A percentile compares a stretch with the other conserved stretches of the same genome.
Conservation (phyloP, 2,797 vertebrate species). For the Myiothlypis coronata region DNA sequence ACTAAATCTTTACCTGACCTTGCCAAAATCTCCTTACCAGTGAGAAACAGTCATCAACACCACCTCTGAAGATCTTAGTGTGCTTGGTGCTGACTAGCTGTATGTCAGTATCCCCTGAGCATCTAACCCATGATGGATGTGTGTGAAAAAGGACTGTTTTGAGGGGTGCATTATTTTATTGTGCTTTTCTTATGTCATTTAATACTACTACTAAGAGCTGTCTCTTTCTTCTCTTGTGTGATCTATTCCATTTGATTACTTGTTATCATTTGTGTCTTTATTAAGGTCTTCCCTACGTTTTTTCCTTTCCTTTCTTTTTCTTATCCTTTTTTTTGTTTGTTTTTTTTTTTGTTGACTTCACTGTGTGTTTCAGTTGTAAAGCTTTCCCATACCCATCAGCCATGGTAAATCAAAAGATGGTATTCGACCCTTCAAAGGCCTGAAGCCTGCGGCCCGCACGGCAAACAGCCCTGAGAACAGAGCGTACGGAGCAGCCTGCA, state of each 20-base stretch:
- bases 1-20: background rate
- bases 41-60: background rate
- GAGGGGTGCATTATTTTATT: slow-evolving; percentile 67
- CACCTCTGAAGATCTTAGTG: background rate
- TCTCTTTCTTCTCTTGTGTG: slow-evolving; percentile 30
- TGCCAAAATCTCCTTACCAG: background rate
- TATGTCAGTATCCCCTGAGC: background rate
- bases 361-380: slow-evolving; percentile 67
- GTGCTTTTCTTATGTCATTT: slow-evolving; percentile 32
- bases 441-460: slow-evolving; percentile 94
- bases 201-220: slow-evolving; percentile 27
- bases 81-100: background rate
- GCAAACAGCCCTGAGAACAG: slow-evolving; percentile 97
- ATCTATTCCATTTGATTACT: slow-evolving; percentile 45
- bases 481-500: slow-evolving; percentile 81
- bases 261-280: slow-evolving; percentile 54
- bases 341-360: background rate
- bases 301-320: background rate
- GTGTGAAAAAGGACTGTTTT: slow-evolving; percentile 73
- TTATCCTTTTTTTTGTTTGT: background rate
- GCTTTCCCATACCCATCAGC: slow-evolving; percentile 75
- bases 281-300: slow-evolving; percentile 36
- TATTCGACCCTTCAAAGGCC: slow-evolving; percentile 99
- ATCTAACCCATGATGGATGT: background rate
- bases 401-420: slow-evolving; percentile 97